Evolutionary conservation across 64 coral and sea anemone species (phyloP), one percentile per base, ranked within the genome.

Genomic region (Pocillopora damicornis): DNA sequence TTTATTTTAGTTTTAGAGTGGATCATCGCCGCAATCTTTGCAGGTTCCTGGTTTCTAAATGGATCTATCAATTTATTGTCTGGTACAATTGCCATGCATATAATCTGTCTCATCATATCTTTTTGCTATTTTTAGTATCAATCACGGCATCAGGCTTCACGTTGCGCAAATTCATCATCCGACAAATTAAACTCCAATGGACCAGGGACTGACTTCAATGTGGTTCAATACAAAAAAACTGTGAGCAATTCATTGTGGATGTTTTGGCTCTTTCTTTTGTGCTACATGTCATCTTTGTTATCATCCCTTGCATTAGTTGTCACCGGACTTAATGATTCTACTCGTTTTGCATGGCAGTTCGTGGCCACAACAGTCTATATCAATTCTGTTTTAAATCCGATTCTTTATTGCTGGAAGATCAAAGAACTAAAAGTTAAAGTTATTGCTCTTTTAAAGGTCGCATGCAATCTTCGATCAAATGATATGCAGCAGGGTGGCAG

Each of bases 121-220:
- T 0, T 65, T 7, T 82, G 60, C 26, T 82, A 82, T 34, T 37
- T 30, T 82, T 0, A 11, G 15, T 57, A 82, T 67, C 63, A 63
- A 22, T 94, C 82, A 16, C 45, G 72, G 35, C 66, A 65, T 74
- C 87, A 83, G 12, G 60, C 63, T 23, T 75, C 88, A 45, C 17
- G 62, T 67, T 89, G 79, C 38, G 73, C 91, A 82, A 79, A 20
- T 83, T 37, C 80, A 26, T 69, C 87, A 84, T 82, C 86, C 37
- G 22, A 38, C 25, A 75, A 78, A 58, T 67, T 30, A 30, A 30
- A 30, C 30, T 71, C 26, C 74, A 26, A 15, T 60, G 81, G 23
- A 56, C 22, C 37, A 34, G 15, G 37, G 89, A 58, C 2, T 56
- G 75, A 36, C 56, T 77, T 74, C 66, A 61, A 82, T 37, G 16